Evolutionary conservation across 1,140 invertebrate genomes (phyloP), one percentile per base, ranked within the genome.

Genomic region (Habropoda laboriosa): DNA sequence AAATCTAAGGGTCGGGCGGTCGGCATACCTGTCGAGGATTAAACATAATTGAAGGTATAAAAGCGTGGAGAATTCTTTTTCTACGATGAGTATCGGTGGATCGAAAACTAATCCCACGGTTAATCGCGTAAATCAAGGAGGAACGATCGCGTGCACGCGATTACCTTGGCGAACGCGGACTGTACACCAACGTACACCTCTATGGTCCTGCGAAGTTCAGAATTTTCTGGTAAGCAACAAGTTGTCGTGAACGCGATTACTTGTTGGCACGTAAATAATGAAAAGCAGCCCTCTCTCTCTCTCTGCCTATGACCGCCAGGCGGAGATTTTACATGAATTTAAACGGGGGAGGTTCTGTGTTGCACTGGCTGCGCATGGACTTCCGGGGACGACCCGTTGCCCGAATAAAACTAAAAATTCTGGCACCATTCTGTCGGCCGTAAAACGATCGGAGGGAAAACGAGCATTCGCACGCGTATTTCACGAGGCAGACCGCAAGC

Each of bases 161-260:
- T 79, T 79, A 53, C 67, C 35, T 67, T 45, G n/a, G 7, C 68
- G 63, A 40, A 67, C 61, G 27, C 40, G 40, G 40, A 5, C 40
- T 42, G 51, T 10, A n/a, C 24, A 55, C 51, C 21, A 66, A 61
- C 35, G 58, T 24, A 61, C 35, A 21, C 18, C 21, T 35, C 16
- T 16, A 10, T 21, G 38, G 63, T 83, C 70, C 61, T 60, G 45
- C 79, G 24, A 68, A 75, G 61, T 75, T 77, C 32, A 64, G 47
- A 82, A 70, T 80, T 84, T 85, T 85, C 79, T 63, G 47, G 72
- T 77, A 85, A 85, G 83, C 83, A 85, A 85, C 83, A 85, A 85
- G 83, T 85, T 81, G 82, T 85, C 83, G 76, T 45, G 72, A 80
- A 64, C 77, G 45, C 78, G 83, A 85, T 81, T 85, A 85, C 67